A percentile compares a stretch with the other conserved stretches of the same genome.
Conservation (phyloP, 2,888 invertebrate genomes). For the Drepanosiphum platanoidis region DNA sequence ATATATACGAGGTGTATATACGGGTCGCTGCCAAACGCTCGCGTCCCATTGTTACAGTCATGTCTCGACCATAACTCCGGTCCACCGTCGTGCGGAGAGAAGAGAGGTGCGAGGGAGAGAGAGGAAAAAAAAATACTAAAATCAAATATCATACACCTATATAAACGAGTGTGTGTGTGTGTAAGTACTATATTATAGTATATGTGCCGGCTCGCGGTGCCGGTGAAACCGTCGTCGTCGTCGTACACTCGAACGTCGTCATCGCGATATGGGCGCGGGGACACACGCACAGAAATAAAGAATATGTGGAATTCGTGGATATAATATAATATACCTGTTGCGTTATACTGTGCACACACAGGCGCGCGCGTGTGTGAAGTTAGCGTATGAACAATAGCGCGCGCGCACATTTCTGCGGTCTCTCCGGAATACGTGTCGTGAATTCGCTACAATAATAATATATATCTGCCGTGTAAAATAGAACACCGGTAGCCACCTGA, state of each 20-base stretch:
- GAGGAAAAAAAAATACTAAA: slow-evolving; percentile 1
- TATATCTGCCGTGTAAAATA: slow-evolving; percentile 16
- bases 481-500: slow-evolving; percentile 48
- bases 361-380: background rate
- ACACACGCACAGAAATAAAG: background rate
- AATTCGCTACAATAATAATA: slow-evolving; percentile 31
- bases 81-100: background rate
- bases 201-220: background rate
- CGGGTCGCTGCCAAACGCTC: slow-evolving; percentile 26
- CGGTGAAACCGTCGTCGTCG: too few species aligned
- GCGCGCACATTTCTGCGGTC: background rate
- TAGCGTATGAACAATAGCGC: slow-evolving; percentile 4
- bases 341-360: background rate
- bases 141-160: background rate
- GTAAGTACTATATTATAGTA: background rate
- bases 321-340: too few species aligned
- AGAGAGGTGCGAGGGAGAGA: background rate
- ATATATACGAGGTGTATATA: background rate
- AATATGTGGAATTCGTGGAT: slow-evolving; percentile 49
- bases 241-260: slow-evolving; percentile 24
- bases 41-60: slow-evolving; percentile 59
- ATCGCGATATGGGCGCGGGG: slow-evolving; percentile 10
- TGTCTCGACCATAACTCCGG: slow-evolving; percentile 59
- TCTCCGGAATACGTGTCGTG: slow-evolving; percentile 29
- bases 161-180: background rate